phyloP scores from a whole-genome alignment of 2,113 vertebrate species.

The Stictonetta naevosa region DNA sequence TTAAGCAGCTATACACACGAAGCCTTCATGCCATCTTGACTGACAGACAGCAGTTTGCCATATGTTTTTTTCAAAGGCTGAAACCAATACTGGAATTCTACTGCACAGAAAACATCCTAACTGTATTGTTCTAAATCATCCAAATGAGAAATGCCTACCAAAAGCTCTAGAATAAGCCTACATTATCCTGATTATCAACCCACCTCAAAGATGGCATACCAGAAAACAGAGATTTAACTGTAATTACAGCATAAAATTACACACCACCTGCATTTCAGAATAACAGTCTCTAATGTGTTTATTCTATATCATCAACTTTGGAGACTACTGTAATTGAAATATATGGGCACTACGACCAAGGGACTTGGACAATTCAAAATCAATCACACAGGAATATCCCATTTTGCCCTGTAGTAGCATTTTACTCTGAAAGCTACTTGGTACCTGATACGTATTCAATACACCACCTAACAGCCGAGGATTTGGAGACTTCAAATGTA shows the following conservation, averaged over 20 bases:
- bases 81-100: not conserved
- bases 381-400: not conserved
- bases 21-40: not conserved
- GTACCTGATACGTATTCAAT: not conserved
- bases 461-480: not conserved
- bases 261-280: not conserved
- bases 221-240: not conserved
- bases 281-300: not conserved
- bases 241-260: accelerated
- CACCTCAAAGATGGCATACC: not conserved
- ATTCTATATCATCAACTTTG: not conserved
- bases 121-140: not conserved
- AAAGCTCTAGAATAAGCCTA: not conserved
- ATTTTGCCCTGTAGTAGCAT: not conserved
- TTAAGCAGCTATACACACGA: not conserved
- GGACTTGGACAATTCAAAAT: not conserved
- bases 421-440: not conserved
- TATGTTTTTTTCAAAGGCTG: not conserved
- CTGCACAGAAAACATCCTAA: not conserved
- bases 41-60: not conserved
- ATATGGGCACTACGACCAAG: accelerated
- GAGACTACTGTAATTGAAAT: not conserved
- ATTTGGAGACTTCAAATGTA: not conserved
- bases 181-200: not conserved
- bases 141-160: not conserved